A percentile compares a stretch with the other conserved stretches of the same genome.
Evolutionary conservation across 2,797 vertebrate genomes (phyloP).

Genomic region (Lithobates pipiens): DNA sequence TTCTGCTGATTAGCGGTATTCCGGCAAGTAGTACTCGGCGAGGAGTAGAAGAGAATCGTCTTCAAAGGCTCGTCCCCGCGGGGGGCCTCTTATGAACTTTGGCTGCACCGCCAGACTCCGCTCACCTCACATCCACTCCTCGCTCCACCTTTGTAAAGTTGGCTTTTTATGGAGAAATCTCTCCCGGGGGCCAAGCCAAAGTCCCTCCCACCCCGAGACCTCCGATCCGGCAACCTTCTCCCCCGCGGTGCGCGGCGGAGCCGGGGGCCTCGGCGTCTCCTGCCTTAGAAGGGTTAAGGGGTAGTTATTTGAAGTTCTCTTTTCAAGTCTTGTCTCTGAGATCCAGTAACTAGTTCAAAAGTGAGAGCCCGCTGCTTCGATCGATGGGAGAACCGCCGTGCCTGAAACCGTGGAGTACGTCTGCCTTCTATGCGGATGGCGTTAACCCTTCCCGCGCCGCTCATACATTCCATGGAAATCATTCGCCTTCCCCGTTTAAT

Average conservation of each 20-base stretch:
- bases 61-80: constrained; percentile 49
- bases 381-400: constrained; percentile 33
- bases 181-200: constrained; percentile 35
- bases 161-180: constrained; percentile 28
- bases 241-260: not conserved
- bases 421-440: not conserved
- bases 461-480: not conserved
- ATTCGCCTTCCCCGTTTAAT: too few species aligned
- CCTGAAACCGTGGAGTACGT: constrained; percentile 41
- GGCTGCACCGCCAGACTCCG: constrained; percentile 37
- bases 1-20: not conserved
- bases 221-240: constrained; percentile 37
- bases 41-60: constrained; percentile 19
- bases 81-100: constrained; percentile 43
- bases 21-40: constrained; percentile 13
- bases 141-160: constrained; percentile 16
- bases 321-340: constrained; percentile 59
- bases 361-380: constrained; percentile 57
- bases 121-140: constrained; percentile 26
- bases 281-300: constrained; percentile 52
- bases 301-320: constrained; percentile 58
- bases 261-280: constrained; percentile 6
- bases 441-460: not conserved
- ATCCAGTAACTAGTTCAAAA: constrained; percentile 59
- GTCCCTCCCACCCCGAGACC: not conserved